A percentile compares a stretch with the other conserved stretches of the same genome.
phyloP scores from a whole-genome alignment of 2,888 invertebrate species.

The Ceratothoa steindachneri region DNA sequence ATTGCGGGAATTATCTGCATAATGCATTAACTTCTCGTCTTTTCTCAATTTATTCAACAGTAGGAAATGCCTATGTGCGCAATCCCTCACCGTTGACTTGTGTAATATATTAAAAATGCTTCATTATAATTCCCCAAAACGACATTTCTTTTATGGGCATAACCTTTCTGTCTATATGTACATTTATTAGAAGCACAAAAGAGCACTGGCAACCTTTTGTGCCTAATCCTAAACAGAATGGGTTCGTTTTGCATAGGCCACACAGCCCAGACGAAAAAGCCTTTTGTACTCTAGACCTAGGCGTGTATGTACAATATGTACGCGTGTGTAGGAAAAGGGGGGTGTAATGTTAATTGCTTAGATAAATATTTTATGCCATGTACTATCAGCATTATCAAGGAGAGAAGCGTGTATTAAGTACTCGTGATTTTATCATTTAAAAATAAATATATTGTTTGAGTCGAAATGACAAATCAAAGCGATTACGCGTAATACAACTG shows the following conservation, averaged over 20 bases:
- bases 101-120: not conserved
- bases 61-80: too few species aligned
- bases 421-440: too few species aligned
- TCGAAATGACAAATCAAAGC: too few species aligned
- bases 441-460: too few species aligned
- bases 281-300: not conserved
- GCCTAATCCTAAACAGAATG: not conserved
- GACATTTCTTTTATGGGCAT: not conserved
- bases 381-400: too few species aligned
- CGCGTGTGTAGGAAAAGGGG: constrained; percentile 3
- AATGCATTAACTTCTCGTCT: not conserved
- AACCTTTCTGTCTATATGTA: not conserved
- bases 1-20: not conserved
- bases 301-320: constrained; percentile 18
- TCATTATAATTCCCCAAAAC: not conserved
- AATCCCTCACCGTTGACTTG: too few species aligned
- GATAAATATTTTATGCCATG: too few species aligned
- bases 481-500: too few species aligned
- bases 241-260: not conserved
- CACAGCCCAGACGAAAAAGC: too few species aligned
- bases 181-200: not conserved
- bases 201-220: not conserved
- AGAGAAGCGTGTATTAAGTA: too few species aligned
- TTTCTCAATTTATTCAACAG: too few species aligned
- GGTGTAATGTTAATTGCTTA: too few species aligned